Conservation (phyloP, 2,888 invertebrate genomes). For the Hemistola chrysoprasaria region DNA sequence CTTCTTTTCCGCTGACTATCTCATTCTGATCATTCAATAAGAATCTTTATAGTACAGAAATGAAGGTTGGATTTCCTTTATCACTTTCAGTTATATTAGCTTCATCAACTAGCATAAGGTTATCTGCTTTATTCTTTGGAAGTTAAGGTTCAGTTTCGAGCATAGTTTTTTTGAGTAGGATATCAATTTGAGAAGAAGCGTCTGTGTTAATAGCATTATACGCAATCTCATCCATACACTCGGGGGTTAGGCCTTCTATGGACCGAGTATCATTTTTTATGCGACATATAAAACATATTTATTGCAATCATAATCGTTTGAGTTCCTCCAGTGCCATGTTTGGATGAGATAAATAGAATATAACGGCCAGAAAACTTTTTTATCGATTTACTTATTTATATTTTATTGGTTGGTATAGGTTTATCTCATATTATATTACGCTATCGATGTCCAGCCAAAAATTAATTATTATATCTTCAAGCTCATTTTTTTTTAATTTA, state of each 20-base stretch:
- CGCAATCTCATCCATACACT: constrained; percentile 82
- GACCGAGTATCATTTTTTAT: constrained; percentile 78
- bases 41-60: constrained; percentile 30
- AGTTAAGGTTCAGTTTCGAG: constrained; percentile 44
- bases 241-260: constrained; percentile 75
- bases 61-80: constrained; percentile 41
- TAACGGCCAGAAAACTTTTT: constrained; percentile 50
- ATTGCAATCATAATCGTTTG: constrained; percentile 78
- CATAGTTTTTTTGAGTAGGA: constrained; percentile 50
- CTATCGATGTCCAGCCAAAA: not conserved
- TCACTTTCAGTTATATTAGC: constrained; percentile 39
- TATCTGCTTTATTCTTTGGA: constrained; percentile 36
- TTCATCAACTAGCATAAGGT: constrained; percentile 27
- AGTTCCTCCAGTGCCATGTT: constrained; percentile 72
- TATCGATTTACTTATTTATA: constrained; percentile 41
- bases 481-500: too few species aligned
- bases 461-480: too few species aligned
- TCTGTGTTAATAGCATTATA: constrained; percentile 83
- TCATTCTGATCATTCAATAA: constrained; percentile 35
- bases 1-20: constrained; percentile 62
- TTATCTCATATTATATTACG: constrained; percentile 19
- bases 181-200: constrained; percentile 82
- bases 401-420: constrained; percentile 31
- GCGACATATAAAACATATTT: constrained; percentile 82
- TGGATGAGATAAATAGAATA: constrained; percentile 67